Evolutionary conservation across 2,797 vertebrate genomes (phyloP).

Genomic region (Rhinophrynus dorsalis): DNA sequence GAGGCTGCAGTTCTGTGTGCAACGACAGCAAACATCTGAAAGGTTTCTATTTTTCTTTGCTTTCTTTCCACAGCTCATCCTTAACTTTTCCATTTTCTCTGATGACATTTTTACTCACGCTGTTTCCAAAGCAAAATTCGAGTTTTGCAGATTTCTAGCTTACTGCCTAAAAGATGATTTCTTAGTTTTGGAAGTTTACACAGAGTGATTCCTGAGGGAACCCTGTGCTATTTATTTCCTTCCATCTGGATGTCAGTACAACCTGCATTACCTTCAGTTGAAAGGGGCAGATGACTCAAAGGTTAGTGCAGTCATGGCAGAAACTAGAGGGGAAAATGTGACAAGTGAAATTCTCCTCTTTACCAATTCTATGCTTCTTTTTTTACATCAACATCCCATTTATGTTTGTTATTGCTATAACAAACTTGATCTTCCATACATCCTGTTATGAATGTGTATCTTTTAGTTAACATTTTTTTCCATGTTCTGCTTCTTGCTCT

Average conservation of each 20-base stretch:
- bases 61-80: neutral
- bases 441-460: neutral
- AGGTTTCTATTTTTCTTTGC: conserved; percentile 4
- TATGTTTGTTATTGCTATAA: conserved; percentile 34
- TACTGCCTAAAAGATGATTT: neutral
- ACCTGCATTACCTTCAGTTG: conserved; percentile 17
- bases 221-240: conserved; percentile 41
- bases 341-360: conserved; percentile 1
- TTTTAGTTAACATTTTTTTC: conserved; percentile 37
- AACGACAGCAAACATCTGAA: conserved; percentile 8
- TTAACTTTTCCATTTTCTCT: conserved; percentile 1
- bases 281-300: conserved; percentile 34
- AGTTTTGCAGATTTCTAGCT: conserved; percentile 13
- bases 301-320: conserved; percentile 34
- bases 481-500: neutral
- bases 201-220: conserved; percentile 27
- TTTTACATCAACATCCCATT: neutral
- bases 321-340: conserved; percentile 22
- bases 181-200: conserved; percentile 38
- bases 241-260: conserved; percentile 41
- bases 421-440: conserved; percentile 25
- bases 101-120: neutral
- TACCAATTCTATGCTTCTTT: neutral
- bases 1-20: conserved; percentile 27
- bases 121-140: neutral